These are phyloP conservation scores for Aphidius ervi DNA, from an alignment of 1,140 invertebrate species.

Conservation along the genomic window DNA sequence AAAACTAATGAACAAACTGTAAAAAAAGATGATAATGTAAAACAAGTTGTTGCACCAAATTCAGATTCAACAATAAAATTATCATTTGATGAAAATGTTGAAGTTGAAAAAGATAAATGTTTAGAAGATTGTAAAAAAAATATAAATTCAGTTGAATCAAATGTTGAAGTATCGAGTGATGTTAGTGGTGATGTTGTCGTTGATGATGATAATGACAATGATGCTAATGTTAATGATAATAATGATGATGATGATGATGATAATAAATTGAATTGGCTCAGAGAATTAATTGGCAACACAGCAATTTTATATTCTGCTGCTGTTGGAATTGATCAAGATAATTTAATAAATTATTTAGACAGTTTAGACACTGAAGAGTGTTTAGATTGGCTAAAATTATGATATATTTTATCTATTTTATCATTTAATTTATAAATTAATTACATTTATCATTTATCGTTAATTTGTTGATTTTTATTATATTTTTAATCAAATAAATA, in stretches of 20 bases:
- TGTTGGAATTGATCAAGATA: constrained; percentile 37
- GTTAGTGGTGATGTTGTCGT: too few species aligned
- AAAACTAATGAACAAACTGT: constrained; percentile 12
- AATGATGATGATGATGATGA: constrained; percentile 3
- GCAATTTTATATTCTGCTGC: constrained; percentile 41
- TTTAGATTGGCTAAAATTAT: constrained; percentile 35
- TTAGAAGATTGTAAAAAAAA: too few species aligned
- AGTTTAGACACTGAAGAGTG: constrained; percentile 35
- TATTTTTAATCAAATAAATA: neutral
- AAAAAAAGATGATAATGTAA: constrained; percentile 7
- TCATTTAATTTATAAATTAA: too few species aligned
- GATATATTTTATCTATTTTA: neutral
- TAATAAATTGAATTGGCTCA: constrained; percentile 25
- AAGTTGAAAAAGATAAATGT: neutral
- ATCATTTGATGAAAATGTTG: neutral
- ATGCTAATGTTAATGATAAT: too few species aligned
- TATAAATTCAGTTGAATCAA: too few species aligned
- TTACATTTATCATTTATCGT: neutral
- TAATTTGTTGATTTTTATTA: too few species aligned
- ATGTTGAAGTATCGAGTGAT: too few species aligned
- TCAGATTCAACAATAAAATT: neutral
- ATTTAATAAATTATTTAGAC: constrained; percentile 38
- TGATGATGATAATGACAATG: too few species aligned
- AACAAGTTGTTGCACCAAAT: neutral
- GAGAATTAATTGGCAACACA: constrained; percentile 38